These are phyloP conservation scores for Sycobia sp. DNA, from an alignment of 1,140 invertebrate species.

Conservation along the genomic window DNA sequence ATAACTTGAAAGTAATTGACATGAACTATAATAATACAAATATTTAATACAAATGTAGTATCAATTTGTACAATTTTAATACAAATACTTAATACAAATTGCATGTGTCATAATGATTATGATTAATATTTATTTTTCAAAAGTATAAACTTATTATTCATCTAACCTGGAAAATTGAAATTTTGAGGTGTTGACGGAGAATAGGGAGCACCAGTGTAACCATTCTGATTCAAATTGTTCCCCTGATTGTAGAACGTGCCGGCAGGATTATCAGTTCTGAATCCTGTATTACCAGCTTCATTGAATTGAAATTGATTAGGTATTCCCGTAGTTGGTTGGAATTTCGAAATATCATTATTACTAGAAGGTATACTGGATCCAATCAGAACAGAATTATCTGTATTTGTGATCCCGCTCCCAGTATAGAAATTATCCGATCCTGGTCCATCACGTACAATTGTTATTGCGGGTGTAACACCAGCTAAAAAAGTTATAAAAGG, in stretches of 20 bases:
- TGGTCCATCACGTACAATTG: conserved; percentile 18
- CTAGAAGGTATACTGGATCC: conserved; percentile 22
- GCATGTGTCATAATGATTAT: too few relatives aligned
- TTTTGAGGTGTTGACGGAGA: not conserved
- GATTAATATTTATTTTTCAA: too few relatives aligned
- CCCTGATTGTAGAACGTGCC: conserved; percentile 1
- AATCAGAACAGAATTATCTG: conserved; percentile 21
- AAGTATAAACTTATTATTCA: too few relatives aligned
- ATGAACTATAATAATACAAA: too few relatives aligned
- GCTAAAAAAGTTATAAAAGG: conserved; percentile 2
- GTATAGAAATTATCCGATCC: not conserved
- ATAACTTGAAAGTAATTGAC: too few relatives aligned
- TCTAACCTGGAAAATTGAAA: too few relatives aligned
- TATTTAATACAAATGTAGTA: too few relatives aligned
- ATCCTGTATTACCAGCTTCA: not conserved
- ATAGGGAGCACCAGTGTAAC: too few relatives aligned
- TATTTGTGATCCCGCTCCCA: not conserved
- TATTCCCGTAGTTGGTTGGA: not conserved
- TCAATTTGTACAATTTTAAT: too few relatives aligned
- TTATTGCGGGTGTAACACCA: conserved; percentile 23
- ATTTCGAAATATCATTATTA: conserved; percentile 20
- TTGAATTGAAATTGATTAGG: conserved; percentile 6
- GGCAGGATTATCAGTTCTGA: not conserved
- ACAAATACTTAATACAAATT: too few relatives aligned
- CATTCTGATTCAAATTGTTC: conserved; percentile 1